phyloP scores from a whole-genome alignment of 2,113 vertebrate species.

The Coturnix japonica region DNA sequence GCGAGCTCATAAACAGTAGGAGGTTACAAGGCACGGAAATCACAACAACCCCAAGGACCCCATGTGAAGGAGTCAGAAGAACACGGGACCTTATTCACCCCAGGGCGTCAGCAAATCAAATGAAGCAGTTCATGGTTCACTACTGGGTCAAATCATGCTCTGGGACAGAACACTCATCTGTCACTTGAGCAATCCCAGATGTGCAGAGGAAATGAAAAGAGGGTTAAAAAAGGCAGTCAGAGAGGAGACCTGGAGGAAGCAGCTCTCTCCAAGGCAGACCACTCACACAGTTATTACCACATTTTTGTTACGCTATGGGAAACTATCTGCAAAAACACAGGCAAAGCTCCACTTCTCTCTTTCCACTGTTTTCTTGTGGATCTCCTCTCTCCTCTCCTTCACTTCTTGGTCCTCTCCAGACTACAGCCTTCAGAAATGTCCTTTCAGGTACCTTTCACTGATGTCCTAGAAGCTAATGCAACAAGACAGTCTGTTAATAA shows the following conservation, averaged over 20 bases:
- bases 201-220: background rate
- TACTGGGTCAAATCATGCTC: fast-evolving
- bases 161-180: background rate
- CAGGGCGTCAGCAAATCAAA: background rate
- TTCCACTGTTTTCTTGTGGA: background rate
- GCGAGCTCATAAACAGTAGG: background rate
- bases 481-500: background rate
- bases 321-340: background rate
- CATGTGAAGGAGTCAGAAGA: background rate
- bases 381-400: background rate
- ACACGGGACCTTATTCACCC: background rate
- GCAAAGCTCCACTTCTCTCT: background rate
- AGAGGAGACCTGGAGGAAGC: background rate
- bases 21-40: background rate
- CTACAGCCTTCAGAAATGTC: background rate
- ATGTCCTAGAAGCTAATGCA: background rate
- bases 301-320: background rate
- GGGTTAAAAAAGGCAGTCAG: background rate
- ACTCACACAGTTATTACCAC: background rate
- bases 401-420: background rate
- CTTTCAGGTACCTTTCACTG: background rate
- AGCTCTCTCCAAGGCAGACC: background rate
- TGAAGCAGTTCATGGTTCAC: background rate
- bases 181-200: background rate
- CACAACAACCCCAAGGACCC: background rate